These are phyloP conservation scores for Ophion costatus DNA, from an alignment of 2,888 invertebrate genomes.

Conservation along the genomic window DNA sequence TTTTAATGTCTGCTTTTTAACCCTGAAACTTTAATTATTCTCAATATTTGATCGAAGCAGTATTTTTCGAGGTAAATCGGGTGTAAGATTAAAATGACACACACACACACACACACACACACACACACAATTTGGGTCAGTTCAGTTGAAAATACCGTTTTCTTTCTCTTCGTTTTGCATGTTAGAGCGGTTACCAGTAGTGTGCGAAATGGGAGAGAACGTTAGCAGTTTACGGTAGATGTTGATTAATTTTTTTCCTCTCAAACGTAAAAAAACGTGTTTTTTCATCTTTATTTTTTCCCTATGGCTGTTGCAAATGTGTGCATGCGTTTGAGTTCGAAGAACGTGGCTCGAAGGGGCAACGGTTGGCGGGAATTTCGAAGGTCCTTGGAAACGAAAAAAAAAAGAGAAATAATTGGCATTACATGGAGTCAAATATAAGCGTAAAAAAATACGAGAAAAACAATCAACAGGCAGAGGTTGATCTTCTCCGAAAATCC, in stretches of 20 bases:
- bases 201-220: slow-evolving; percentile 54
- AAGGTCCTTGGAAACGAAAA: not conserved
- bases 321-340: slow-evolving; percentile 74
- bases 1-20: too few species aligned
- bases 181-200: slow-evolving; percentile 70
- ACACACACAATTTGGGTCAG: too few species aligned
- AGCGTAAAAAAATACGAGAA: not conserved
- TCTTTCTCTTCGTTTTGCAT: slow-evolving; percentile 72
- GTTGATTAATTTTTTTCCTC: slow-evolving; percentile 27
- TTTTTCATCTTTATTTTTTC: slow-evolving; percentile 39
- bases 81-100: too few species aligned
- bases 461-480: too few species aligned
- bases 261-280: not conserved
- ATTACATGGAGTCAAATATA: too few species aligned
- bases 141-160: slow-evolving; percentile 18
- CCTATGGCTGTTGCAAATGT: slow-evolving; percentile 76
- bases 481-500: not conserved
- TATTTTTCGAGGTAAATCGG: too few species aligned
- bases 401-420: not conserved
- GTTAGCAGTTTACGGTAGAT: slow-evolving; percentile 57
- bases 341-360: slow-evolving; percentile 73
- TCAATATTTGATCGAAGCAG: too few species aligned
- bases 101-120: too few species aligned
- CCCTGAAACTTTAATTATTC: too few species aligned
- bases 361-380: not conserved